Conservation (phyloP, 2,888 invertebrate genomes). For the Candidula unifasciata region DNA sequence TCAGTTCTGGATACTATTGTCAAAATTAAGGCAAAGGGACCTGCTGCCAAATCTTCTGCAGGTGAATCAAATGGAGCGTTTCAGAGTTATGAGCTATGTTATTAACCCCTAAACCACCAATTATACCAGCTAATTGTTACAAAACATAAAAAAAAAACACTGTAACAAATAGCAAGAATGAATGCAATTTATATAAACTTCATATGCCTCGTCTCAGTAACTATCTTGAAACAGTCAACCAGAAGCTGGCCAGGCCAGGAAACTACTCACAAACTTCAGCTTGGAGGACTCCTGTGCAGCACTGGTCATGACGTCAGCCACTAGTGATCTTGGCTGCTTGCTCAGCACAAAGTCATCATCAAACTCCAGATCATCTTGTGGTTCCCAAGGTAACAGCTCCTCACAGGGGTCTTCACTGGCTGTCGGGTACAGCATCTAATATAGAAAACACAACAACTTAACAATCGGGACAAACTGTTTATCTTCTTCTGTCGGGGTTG, state of each 20-base stretch:
- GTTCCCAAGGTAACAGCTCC: constrained; percentile 68
- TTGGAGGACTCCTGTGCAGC: constrained; percentile 51
- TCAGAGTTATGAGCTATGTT: too few species aligned
- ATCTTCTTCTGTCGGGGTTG: too few species aligned
- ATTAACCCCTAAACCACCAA: too few species aligned
- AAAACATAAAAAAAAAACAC: too few species aligned
- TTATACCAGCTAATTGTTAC: too few species aligned
- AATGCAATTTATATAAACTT: too few species aligned
- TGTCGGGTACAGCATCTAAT: constrained; percentile 62
- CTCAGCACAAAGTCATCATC: constrained; percentile 68
- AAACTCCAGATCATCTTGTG: constrained; percentile 70
- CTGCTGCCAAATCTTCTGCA: too few species aligned
- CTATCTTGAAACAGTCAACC: background rate
- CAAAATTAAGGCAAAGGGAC: too few species aligned
- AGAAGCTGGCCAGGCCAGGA: background rate
- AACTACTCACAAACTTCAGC: constrained; percentile 59
- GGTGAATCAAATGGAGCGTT: too few species aligned
- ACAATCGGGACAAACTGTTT: background rate
- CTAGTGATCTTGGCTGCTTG: constrained; percentile 57
- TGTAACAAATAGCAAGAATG: too few species aligned
- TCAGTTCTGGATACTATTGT: too few species aligned
- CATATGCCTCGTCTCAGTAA: too few species aligned
- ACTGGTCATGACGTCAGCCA: constrained; percentile 56
- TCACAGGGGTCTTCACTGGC: constrained; percentile 71
- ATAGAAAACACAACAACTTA: background rate